A percentile compares a stretch with the other conserved stretches of the same genome.
These are phyloP conservation scores for Procavia capensis DNA, from an alignment of 2,113 vertebrate species.

Conservation along the genomic window DNA sequence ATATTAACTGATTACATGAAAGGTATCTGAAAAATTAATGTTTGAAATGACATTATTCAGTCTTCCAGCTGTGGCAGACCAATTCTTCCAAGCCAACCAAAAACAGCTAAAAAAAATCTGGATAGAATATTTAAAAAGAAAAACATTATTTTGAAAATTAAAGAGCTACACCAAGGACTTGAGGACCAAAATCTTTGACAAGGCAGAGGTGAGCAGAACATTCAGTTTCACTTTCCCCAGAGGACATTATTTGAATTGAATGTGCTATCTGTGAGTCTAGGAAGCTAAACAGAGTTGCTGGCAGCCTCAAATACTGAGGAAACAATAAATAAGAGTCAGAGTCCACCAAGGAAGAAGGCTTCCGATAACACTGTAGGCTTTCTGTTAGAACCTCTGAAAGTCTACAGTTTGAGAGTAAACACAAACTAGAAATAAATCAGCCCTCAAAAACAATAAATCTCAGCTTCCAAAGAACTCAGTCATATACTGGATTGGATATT, in stretches of 20 bases:
- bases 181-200: constrained; percentile 4
- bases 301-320: background rate
- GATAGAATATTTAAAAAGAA: background rate
- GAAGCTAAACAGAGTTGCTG: background rate
- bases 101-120: background rate
- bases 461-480: background rate
- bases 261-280: too few relatives aligned
- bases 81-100: constrained; percentile 16
- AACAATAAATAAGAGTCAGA: background rate
- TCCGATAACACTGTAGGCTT: background rate
- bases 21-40: background rate
- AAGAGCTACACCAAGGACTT: background rate
- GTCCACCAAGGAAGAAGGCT: background rate
- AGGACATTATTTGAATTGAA: background rate
- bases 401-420: background rate
- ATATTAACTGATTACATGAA: background rate
- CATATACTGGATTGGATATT: background rate
- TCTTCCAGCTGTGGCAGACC: background rate
- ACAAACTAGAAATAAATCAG: background rate
- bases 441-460: background rate
- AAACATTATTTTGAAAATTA: background rate
- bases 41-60: constrained; percentile 5
- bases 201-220: background rate
- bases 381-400: background rate
- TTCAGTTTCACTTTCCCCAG: background rate